Base-by-base conservation (phyloP, 2,888 invertebrate genomes). In the Yponomeuta evonymella region DNA sequence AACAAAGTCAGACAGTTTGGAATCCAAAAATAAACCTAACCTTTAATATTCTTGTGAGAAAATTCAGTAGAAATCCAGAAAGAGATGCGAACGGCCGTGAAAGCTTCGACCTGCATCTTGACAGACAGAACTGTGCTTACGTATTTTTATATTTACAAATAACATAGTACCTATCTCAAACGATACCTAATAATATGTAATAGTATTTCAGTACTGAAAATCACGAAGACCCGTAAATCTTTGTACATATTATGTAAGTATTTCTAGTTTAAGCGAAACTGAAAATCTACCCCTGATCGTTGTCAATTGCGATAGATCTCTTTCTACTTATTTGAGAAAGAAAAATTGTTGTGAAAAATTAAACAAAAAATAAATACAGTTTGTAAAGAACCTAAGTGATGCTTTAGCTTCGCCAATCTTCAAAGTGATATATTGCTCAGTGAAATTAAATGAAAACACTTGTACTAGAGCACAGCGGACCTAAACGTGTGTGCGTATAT, bases 401-500 rank as follows among this genome's bases (percentile, higher is more conserved):
- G 23, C 23, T 23, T 23, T 23, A 43, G 43, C 8, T 43, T 43
- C 43, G 1, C 43, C 6, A 43, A 43, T 43, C 9, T 43, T 5
- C 43, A 8, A 43, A 43, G 43, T 43, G 43, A 43, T 8, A 43
- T 43, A 43, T 43, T 43, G 6, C 15, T 58, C 15, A 58, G 51
- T 12, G 51, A 58, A 6, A 58, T 51, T 68, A 51, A 68, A 79
- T 79, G 79, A 79, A 76, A 78, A 73, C 72, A 65, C 58, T 51
- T 2, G 11, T 48, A 5, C 33, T 70, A 36, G 70, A 71, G 29
- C 12, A 72, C 11, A 71, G 62, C 43, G 64, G 67, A 8, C 48
- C 65, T 66, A 75, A 73, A 30, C 71, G 75, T 69, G 75, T 75
- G 70, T 58, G 76, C 67, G 70, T 76, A 2, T 80, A 78, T 72